Base-by-base conservation (phyloP, 2,113 vertebrate species). In the Artemisiospiza belli region DNA sequence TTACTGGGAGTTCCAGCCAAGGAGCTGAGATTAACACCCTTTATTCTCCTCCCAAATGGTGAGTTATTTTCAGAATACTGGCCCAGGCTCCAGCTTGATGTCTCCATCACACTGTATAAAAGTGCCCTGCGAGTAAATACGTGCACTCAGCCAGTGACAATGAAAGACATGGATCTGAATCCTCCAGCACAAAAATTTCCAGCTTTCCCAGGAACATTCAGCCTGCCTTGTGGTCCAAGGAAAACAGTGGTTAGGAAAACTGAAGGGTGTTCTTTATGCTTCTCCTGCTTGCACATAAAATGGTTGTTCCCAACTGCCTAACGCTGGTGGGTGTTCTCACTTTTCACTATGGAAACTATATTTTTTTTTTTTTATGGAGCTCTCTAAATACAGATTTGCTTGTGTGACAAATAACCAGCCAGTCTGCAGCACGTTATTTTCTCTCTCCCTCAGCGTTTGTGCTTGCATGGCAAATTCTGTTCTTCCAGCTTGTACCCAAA, bases 41-140 rank as follows among this genome's bases (percentile, higher is more conserved):
- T 94, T 79, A 81, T 92, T 92, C 37, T 78, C 83, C 70, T 96
- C 95, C 95, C 94, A 94, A 96, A 95, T 39, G 83, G 75, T 86
- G 78, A 90, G 84, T 80, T 97, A 94, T 97, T 97, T 94, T 63
- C 74, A 88, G 95, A 92, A 95, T 25, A 41, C 62, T 91, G 88
- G 93, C 63, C 81, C 46, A 25, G 62, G 57, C 90, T 83, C 6
- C 27, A 96, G 89, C 82, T 96, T 95, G 74, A 72, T 94, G 94
- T 88, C 74, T 86, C 95, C 94, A 81, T 77, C 69, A 39, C 95
- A 63, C 92, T 83, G 86, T 20, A 33, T 92, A 95, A 92, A 90
- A 43, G 41, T 52, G 85, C 55, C 95, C 77, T 70, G 54, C 25
- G 30, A 93, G 84, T 91, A 86, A 94, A 93, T 91, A 80, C 5